Base-by-base conservation (phyloP, 2,113 vertebrate genomes). In the Dermatemys mawii region DNA sequence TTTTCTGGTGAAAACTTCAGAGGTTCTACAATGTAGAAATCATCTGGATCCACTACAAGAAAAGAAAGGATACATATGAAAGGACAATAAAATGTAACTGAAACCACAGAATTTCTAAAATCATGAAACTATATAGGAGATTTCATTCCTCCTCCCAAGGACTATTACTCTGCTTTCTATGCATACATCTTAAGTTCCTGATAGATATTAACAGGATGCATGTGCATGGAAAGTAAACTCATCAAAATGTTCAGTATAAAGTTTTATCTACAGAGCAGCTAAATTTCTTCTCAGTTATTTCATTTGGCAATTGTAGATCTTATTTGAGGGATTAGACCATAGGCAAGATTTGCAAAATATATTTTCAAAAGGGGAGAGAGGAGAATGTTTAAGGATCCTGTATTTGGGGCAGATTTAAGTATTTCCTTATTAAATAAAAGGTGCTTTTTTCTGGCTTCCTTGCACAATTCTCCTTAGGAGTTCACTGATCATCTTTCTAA, bases 21-120 rank as follows among this genome's bases (percentile, higher is more conserved):
- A 89, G 99, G 99, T 98, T 99, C 99, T 97, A 99, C 99, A 98
- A 99, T 99, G 98, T 99, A 99, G 98, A 99, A 98, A 98, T 99
- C 99, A 98, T 99, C 99, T 93, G 99, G 98, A 98, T 99, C 99
- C 97, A 98, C 99, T 99, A 97, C 49, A 98, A 98, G 94, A 97
- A 96, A 98, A 97, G 97, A 93, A 97, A 97, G 98, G 97, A 93
- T 90, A 70, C 95, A 96, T 93, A 98, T 98, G 98, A 98, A 97
- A 97, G 96, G 79, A 97, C 94, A 38, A 84, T 22, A 63, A 1
- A 73, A 6, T 17, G 32, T 96, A 88, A 17, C 24, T 41, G 50
- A 29, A 29, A 57, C 41, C 75, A 27, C 11, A 46, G 35, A 83
- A 88, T 70, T 38, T 81, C 70, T 54, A 75, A 3, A 84, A 48